Conservation (phyloP, 1,140 invertebrate species). For the Eupeodes corollae region DNA sequence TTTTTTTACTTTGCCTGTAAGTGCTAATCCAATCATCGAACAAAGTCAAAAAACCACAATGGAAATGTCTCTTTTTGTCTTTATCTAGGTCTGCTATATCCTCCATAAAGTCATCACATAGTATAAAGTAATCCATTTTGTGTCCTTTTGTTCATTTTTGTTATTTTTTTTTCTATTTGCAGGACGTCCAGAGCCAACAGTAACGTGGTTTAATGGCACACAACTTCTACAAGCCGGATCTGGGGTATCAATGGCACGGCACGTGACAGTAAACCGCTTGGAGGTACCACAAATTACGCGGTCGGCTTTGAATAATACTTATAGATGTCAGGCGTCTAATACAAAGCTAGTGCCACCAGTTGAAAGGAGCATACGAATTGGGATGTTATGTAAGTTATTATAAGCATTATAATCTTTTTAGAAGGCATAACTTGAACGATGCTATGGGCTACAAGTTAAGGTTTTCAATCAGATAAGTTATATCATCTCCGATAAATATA, state of each 20-base stretch:
- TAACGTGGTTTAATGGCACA: slow-evolving; percentile 65
- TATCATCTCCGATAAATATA: too few relatives aligned
- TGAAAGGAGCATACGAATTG: slow-evolving; percentile 63
- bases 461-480: too few relatives aligned
- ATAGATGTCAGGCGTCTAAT: slow-evolving; percentile 75
- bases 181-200: slow-evolving; percentile 70
- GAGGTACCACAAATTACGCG: slow-evolving; percentile 57
- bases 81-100: background rate
- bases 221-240: slow-evolving; percentile 43
- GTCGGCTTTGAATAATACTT: slow-evolving; percentile 67
- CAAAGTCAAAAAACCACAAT: background rate
- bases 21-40: background rate
- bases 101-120: background rate
- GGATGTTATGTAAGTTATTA: slow-evolving; percentile 65
- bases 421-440: too few relatives aligned
- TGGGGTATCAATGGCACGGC: slow-evolving; percentile 51
- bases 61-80: background rate
- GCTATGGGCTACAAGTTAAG: too few relatives aligned
- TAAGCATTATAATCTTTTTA: background rate
- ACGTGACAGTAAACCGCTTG: slow-evolving; percentile 65
- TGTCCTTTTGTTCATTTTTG: background rate
- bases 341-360: slow-evolving; percentile 70
- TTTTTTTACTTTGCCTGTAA: too few relatives aligned
- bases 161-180: slow-evolving; percentile 21
- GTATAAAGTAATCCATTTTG: too few relatives aligned